A percentile compares a stretch with the other conserved stretches of the same genome.
These are phyloP conservation scores for Drosophila parvula DNA, from an alignment of 1,140 invertebrate species.

Conservation along the genomic window DNA sequence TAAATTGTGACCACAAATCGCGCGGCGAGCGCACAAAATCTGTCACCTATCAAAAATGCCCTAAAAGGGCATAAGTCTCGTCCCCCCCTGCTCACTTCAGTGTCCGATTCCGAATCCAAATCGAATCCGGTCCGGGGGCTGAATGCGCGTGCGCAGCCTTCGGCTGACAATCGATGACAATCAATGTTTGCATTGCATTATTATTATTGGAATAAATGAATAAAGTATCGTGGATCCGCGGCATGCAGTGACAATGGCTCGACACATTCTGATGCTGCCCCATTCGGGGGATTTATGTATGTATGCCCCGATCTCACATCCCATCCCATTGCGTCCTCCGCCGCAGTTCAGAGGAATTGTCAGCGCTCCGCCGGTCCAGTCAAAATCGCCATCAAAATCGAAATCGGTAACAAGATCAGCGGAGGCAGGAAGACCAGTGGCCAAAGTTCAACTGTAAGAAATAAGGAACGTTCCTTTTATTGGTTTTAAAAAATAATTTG, in stretches of 20 bases:
- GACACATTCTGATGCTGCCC: slow-evolving; percentile 58
- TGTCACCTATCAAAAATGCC: slow-evolving; percentile 84
- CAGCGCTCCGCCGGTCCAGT: slow-evolving; percentile 65
- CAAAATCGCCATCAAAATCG: slow-evolving; percentile 81
- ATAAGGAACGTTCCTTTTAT: neutral
- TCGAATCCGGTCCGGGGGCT: slow-evolving; percentile 27
- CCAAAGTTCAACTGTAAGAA: slow-evolving; percentile 25
- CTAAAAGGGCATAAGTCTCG: slow-evolving; percentile 78
- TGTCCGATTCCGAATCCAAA: slow-evolving; percentile 22
- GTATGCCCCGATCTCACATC: slow-evolving; percentile 34
- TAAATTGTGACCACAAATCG: slow-evolving; percentile 77
- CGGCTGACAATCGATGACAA: slow-evolving; percentile 80
- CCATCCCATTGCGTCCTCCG: slow-evolving; percentile 9
- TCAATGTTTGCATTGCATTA: slow-evolving; percentile 84
- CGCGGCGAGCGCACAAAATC: slow-evolving; percentile 70
- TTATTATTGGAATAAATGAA: slow-evolving; percentile 84
- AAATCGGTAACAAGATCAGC: slow-evolving; percentile 82
- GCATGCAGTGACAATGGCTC: slow-evolving; percentile 80
- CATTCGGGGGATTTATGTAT: slow-evolving; percentile 66
- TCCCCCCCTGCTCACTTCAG: neutral
- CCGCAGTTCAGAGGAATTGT: slow-evolving; percentile 77
- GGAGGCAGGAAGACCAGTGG: slow-evolving; percentile 41
- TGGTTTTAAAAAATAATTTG: no score
- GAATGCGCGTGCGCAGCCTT: slow-evolving; percentile 67
- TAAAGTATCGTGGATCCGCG: slow-evolving; percentile 74